Conservation (phyloP, 2,888 invertebrate species). For the Cerceris rybyensis region DNA sequence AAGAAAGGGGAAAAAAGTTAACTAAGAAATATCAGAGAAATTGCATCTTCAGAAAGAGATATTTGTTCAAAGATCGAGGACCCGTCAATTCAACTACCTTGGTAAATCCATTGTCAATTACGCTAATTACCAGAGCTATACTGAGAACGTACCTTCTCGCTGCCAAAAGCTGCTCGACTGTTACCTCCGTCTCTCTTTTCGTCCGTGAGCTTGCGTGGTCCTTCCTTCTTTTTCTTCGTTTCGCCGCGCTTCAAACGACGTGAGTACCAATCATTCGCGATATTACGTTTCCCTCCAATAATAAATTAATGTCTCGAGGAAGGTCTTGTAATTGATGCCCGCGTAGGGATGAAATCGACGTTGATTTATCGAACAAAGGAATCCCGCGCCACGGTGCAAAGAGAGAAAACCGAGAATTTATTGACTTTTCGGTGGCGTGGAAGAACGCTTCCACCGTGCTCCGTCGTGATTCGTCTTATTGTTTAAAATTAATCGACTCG, state of each 20-base stretch:
- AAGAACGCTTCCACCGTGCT: constrained; percentile 32
- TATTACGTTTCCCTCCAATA: constrained; percentile 67
- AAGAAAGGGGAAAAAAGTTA: no score
- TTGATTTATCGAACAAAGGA: constrained; percentile 74
- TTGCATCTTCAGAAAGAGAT: no score
- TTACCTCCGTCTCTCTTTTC: constrained; percentile 5
- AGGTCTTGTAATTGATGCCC: constrained; percentile 72
- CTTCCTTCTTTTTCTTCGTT: constrained; percentile 30
- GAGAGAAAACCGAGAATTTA: constrained; percentile 65
- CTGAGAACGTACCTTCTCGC: constrained; percentile 32
- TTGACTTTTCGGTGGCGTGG: constrained; percentile 64
- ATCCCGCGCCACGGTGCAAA: constrained; percentile 59
- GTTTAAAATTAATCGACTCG: constrained; percentile 40
- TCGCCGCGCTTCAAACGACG: constrained; percentile 46
- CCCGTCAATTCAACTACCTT: no score
- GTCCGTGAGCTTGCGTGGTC: constrained; percentile 19
- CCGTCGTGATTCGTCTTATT: constrained; percentile 39
- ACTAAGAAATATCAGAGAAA: no score
- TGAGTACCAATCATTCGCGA: constrained; percentile 62
- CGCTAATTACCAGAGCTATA: neutral
- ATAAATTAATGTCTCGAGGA: constrained; percentile 75
- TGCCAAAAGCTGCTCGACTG: constrained; percentile 69
- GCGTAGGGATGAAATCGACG: constrained; percentile 73
- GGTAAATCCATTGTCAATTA: no score
- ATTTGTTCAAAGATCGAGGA: no score